Conservation (phyloP, 2,888 invertebrate species). For the Lobophora halterata region DNA sequence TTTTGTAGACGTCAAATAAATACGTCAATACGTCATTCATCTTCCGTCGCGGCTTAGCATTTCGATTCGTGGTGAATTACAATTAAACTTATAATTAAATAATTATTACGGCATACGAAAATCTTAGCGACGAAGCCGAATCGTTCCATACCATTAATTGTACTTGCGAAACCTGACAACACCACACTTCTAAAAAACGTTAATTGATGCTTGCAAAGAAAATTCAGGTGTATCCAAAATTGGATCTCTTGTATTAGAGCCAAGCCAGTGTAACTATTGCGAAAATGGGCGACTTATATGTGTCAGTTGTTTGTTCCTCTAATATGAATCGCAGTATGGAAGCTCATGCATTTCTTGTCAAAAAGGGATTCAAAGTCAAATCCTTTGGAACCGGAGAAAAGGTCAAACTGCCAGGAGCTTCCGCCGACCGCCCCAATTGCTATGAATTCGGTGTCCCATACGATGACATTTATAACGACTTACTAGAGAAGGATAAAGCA, state of each 20-base stretch:
- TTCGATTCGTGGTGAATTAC: no score
- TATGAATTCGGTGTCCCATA: conserved; percentile 98
- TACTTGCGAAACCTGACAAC: no score
- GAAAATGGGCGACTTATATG: conserved; percentile 78
- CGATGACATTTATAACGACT: conserved; percentile 97
- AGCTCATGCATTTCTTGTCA: conserved; percentile 97
- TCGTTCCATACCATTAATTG: no score
- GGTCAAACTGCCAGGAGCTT: conserved; percentile 97
- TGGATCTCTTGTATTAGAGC: background rate
- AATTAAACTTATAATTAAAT: no score
- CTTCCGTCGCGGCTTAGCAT: no score
- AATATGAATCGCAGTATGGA: conserved; percentile 99
- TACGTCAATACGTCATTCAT: no score
- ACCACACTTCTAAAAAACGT: no score
- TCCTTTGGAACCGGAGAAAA: conserved; percentile 97
- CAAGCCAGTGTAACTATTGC: background rate
- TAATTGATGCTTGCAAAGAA: no score
- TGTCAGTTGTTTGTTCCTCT: conserved; percentile 99
- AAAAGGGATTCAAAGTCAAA: conserved; percentile 97
- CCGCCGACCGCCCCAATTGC: conserved; percentile 96
- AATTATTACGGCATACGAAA: no score
- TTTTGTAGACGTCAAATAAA: no score
- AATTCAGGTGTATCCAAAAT: background rate
- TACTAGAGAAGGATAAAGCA: conserved; percentile 93
- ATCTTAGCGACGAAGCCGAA: no score